Percentiles rank a stretch among this genome's conserved stretches.
Evolutionary conservation across 2,797 vertebrate genomes (phyloP).

Genomic region (Anas capensis): DNA sequence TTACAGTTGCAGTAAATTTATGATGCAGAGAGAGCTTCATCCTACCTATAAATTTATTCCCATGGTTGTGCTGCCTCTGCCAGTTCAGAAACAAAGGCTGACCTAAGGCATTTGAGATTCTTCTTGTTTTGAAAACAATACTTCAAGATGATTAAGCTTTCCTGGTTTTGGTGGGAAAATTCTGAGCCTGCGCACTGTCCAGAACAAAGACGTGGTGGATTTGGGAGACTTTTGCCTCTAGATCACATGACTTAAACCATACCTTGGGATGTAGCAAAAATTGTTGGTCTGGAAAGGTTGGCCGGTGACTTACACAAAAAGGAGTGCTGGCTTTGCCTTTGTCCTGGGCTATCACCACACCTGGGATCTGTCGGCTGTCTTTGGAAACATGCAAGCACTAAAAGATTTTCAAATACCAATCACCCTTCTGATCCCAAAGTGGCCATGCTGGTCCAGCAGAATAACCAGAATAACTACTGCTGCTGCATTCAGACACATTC

Average conservation of each 20-base stretch:
- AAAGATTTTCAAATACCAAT: neutral
- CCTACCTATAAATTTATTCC: slow-evolving; percentile 37
- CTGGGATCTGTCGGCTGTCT: neutral
- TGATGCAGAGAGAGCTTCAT: neutral
- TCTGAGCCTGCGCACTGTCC: neutral
- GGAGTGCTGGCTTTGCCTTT: neutral
- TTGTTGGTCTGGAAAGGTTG: neutral
- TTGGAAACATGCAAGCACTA: neutral
- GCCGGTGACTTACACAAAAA: neutral
- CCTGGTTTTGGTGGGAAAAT: neutral
- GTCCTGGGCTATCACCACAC: neutral
- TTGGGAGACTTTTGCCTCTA: neutral
- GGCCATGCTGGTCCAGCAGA: neutral
- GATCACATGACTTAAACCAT: neutral
- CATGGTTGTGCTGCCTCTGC: neutral
- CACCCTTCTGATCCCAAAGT: fast-evolving
- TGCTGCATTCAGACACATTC: neutral
- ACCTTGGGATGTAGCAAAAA: neutral
- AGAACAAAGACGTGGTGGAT: neutral
- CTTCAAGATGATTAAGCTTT: neutral
- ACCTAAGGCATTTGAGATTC: neutral
- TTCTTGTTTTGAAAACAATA: neutral
- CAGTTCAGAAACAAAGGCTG: neutral
- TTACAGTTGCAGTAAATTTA: neutral
- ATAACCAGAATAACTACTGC: neutral